These are phyloP conservation scores for Grammomys dolichurus DNA, from an alignment of 2,113 vertebrate species.

Conservation along the genomic window DNA sequence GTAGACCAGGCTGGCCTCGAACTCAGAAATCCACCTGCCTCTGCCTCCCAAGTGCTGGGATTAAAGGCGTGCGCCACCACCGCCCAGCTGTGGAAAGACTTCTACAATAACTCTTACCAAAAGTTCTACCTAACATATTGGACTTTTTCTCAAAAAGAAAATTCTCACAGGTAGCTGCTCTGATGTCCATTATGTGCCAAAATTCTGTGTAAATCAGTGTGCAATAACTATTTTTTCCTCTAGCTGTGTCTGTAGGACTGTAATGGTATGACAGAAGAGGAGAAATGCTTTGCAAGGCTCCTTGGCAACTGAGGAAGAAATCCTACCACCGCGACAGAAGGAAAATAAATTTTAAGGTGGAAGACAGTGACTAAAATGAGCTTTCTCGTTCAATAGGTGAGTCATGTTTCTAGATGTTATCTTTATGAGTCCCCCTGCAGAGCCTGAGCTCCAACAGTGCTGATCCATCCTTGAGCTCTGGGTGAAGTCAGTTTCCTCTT, in stretches of 20 bases:
- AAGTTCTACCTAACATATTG: neutral
- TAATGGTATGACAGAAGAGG: neutral
- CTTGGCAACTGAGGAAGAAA: neutral
- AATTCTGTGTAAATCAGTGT: neutral
- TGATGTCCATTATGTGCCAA: neutral
- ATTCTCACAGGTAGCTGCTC: neutral
- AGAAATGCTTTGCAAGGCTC: neutral
- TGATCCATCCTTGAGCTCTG: neutral
- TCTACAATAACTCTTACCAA: neutral
- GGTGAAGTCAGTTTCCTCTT: neutral
- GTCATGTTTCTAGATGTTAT: neutral
- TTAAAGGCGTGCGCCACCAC: too few relatives aligned
- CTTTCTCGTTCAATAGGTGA: neutral
- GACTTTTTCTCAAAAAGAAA: conserved; percentile 44
- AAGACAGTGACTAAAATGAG: neutral
- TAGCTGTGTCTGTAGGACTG: neutral
- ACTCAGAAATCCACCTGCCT: too few relatives aligned
- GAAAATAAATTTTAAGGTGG: conserved; percentile 3
- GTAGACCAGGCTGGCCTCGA: too few relatives aligned
- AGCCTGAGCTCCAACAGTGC: neutral
- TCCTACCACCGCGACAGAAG: neutral
- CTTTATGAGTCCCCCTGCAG: neutral
- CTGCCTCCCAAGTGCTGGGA: too few relatives aligned
- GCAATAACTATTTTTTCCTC: neutral
- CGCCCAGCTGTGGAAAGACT: neutral